Percentiles rank a stretch among this genome's conserved stretches.
Conservation (phyloP, 2,797 vertebrate species). For the Siniperca obscura region DNA sequence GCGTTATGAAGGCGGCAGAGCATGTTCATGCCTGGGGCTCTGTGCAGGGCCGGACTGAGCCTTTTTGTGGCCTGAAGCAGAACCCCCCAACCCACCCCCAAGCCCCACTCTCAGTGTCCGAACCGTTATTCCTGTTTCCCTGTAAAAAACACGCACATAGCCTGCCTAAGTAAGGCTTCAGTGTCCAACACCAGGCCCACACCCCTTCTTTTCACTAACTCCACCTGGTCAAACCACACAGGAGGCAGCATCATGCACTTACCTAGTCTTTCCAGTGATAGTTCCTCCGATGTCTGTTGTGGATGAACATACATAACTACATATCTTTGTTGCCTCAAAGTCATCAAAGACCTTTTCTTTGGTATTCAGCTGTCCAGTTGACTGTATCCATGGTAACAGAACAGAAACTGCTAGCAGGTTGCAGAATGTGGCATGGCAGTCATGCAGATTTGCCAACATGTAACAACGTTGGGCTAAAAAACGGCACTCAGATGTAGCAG, state of each 20-base stretch:
- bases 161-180: neutral
- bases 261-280: neutral
- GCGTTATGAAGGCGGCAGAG: neutral
- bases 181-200: neutral
- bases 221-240: neutral
- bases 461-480: too few relatives aligned
- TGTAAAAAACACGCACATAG: neutral
- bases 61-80: neutral
- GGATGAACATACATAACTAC: neutral
- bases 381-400: conserved; percentile 34
- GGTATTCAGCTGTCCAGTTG: neutral
- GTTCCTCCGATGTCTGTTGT: neutral
- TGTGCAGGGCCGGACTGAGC: conserved; percentile 1
- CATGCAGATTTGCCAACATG: neutral
- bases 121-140: neutral
- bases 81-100: neutral
- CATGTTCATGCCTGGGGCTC: conserved; percentile 2
- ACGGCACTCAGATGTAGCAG: neutral
- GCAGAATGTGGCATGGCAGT: neutral
- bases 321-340: neutral
- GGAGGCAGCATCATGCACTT: neutral
- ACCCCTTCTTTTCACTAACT: neutral
- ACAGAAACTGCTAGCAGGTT: neutral
- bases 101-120: too few relatives aligned
- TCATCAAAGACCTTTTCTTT: neutral